Evolutionary conservation across 2,888 invertebrate genomes (phyloP).

Genomic region (Oscheius sp.): DNA sequence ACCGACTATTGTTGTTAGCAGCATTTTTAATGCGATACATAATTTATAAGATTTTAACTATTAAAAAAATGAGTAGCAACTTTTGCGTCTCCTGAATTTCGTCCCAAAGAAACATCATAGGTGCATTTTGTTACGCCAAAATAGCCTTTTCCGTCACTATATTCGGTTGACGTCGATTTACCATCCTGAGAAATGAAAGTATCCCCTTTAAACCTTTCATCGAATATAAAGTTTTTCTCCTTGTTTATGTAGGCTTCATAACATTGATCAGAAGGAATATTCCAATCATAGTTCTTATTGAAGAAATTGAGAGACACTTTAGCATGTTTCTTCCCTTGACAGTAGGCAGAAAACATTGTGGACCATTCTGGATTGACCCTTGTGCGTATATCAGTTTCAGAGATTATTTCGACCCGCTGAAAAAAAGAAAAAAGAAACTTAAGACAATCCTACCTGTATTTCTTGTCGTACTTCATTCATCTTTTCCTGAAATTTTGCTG

Average conservation of each 20-base stretch:
- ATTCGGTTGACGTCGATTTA: not conserved
- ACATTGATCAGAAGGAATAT: not conserved
- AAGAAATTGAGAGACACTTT: not conserved
- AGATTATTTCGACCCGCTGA: no score
- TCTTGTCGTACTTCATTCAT: not conserved
- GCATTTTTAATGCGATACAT: no score
- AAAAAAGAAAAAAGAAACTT: no score
- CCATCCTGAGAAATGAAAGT: conserved; percentile 6
- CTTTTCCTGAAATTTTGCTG: not conserved
- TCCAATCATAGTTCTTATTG: not conserved
- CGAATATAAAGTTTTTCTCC: not conserved
- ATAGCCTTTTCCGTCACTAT: conserved; percentile 4
- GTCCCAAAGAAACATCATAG: conserved; percentile 1
- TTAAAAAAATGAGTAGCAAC: conserved; percentile 8
- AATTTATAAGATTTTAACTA: no score
- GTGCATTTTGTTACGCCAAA: conserved; percentile 6
- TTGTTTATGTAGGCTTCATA: not conserved
- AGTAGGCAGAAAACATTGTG: not conserved
- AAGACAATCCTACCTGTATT: not conserved
- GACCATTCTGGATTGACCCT: no score
- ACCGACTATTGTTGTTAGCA: no score
- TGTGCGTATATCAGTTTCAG: no score
- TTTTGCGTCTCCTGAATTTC: not conserved
- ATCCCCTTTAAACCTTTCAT: not conserved
- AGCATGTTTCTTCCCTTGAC: not conserved